These are phyloP conservation scores for Halcyon smyrnensis DNA, from an alignment of 2,797 vertebrate genomes.

Conservation along the genomic window DNA sequence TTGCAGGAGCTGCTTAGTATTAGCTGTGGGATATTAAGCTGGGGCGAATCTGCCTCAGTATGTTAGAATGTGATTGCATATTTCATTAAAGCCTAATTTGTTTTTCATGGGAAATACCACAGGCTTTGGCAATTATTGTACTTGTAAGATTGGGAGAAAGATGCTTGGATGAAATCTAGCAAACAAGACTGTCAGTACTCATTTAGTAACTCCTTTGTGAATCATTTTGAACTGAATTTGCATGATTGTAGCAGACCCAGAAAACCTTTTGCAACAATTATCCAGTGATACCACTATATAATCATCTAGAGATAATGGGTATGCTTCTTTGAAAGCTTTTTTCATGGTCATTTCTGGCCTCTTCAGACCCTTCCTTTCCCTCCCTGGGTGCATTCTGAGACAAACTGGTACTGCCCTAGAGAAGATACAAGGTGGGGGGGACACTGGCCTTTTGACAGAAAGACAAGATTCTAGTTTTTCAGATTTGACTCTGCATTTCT, in stretches of 20 bases:
- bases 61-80: slow-evolving; percentile 15
- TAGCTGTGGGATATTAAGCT: slow-evolving; percentile 44
- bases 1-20: neutral
- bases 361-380: neutral
- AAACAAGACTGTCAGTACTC: slow-evolving; percentile 6
- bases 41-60: neutral
- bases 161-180: slow-evolving; percentile 43
- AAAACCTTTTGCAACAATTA: slow-evolving; percentile 28
- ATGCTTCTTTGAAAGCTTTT: neutral
- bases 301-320: neutral
- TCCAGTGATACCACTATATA: neutral
- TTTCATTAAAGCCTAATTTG: slow-evolving; percentile 49
- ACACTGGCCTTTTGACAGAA: neutral
- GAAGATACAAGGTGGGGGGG: neutral
- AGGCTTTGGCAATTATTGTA: slow-evolving; percentile 10
- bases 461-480: neutral
- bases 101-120: slow-evolving; percentile 43
- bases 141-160: slow-evolving; percentile 46
- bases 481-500: neutral
- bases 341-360: neutral
- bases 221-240: slow-evolving; percentile 12
- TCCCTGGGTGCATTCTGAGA: neutral
- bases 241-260: neutral
- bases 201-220: slow-evolving; percentile 10
- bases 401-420: neutral